Percentiles rank a stretch among this genome's conserved stretches.
phyloP scores from a whole-genome alignment of 2,113 vertebrate genomes.

The Serilophus lunatus region DNA sequence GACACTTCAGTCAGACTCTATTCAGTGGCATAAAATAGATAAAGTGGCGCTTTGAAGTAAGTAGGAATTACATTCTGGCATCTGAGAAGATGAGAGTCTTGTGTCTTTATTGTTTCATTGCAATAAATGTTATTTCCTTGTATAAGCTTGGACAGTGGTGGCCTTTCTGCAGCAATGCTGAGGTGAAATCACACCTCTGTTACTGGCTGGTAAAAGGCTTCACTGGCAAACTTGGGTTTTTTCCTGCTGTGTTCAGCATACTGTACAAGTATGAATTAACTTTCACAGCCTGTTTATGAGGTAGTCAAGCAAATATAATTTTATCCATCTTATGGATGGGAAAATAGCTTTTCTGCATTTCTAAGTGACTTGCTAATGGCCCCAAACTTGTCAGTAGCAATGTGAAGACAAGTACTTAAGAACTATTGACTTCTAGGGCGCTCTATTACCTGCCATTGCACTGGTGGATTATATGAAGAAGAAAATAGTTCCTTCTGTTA shows the following conservation, averaged over 20 bases:
- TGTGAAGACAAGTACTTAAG: not conserved
- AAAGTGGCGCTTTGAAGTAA: not conserved
- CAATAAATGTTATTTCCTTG: not conserved
- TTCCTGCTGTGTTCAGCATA: not conserved
- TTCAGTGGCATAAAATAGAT: not conserved
- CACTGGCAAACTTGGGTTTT: rapidly evolving
- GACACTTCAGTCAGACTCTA: not conserved
- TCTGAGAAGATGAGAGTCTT: not conserved
- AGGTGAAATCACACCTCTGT: not conserved
- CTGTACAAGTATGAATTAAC: not conserved
- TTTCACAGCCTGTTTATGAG: not conserved
- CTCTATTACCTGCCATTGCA: not conserved
- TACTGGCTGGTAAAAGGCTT: not conserved
- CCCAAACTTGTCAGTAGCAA: not conserved
- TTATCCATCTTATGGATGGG: not conserved
- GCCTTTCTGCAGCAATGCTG: not conserved
- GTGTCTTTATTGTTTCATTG: not conserved
- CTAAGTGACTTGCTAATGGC: slow-evolving; percentile 5
- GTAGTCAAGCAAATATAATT: slow-evolving; percentile 5
- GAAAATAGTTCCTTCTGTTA: not conserved
- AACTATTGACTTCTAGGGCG: not conserved
- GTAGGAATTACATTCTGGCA: not conserved
- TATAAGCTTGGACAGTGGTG: not conserved
- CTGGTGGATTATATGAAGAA: not conserved
- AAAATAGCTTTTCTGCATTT: not conserved